Conservation (phyloP, 2,888 invertebrate genomes). For the Tupiocoris notatus region DNA sequence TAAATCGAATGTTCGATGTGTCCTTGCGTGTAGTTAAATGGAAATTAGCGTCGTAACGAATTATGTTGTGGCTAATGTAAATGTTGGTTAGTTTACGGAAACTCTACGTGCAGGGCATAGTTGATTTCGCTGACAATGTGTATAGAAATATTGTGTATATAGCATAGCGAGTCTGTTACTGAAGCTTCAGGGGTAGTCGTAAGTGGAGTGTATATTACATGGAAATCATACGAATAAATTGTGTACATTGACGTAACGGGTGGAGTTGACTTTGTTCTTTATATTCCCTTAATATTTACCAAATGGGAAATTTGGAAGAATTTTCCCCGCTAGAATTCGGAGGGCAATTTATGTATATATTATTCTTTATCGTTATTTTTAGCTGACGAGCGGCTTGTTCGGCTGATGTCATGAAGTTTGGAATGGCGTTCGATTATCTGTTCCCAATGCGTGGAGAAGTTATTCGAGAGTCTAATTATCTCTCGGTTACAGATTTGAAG, state of each 20-base stretch:
- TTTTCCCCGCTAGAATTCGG: no score
- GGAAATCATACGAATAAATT: conserved; percentile 49
- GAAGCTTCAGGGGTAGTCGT: conserved; percentile 45
- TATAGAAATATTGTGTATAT: conserved; percentile 44
- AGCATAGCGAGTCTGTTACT: conserved; percentile 44
- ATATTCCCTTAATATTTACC: no score
- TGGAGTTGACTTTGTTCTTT: no score
- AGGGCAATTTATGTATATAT: no score
- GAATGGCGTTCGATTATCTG: no score
- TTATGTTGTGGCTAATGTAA: conserved; percentile 9
- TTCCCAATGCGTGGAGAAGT: no score
- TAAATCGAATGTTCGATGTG: background rate
- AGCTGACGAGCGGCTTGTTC: no score
- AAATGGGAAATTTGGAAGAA: no score
- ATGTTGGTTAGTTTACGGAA: conserved; percentile 21
- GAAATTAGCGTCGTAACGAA: background rate
- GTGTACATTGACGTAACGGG: conserved; percentile 48
- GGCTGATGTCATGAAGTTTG: no score
- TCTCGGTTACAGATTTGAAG: no score
- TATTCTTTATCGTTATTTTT: no score
- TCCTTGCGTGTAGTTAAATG: background rate
- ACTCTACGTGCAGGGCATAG: conserved; percentile 23
- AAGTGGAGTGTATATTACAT: conserved; percentile 46
- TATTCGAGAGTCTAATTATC: no score
- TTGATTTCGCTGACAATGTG: conserved; percentile 44